Percentiles rank a stretch among this genome's conserved stretches.
These are phyloP conservation scores for Lutjanus campechanus DNA, from an alignment of 2,797 vertebrate species.

Conservation along the genomic window DNA sequence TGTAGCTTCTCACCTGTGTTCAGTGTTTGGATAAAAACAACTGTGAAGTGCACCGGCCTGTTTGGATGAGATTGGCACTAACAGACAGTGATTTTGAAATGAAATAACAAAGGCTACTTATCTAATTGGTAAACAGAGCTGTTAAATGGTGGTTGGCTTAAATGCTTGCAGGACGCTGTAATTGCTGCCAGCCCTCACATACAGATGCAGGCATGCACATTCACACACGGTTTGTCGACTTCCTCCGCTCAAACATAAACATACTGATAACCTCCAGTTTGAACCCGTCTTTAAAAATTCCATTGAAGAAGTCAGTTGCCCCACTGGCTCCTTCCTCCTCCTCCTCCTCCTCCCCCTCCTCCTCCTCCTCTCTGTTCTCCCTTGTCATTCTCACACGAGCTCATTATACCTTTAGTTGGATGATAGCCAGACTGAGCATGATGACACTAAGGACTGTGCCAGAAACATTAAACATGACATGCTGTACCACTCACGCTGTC, in stretches of 20 bases:
- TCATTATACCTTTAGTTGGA: slow-evolving; percentile 73
- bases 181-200: slow-evolving; percentile 87
- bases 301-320: slow-evolving; percentile 65
- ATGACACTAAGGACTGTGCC: slow-evolving; percentile 70
- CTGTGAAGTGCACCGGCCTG: slow-evolving; percentile 8
- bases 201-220: slow-evolving; percentile 61
- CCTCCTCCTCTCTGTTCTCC: slow-evolving; percentile 9
- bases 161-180: slow-evolving; percentile 87
- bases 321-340: neutral
- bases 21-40: slow-evolving; percentile 11
- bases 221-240: slow-evolving; percentile 56
- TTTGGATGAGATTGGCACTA: slow-evolving; percentile 78
- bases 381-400: slow-evolving; percentile 60
- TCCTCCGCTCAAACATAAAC: slow-evolving; percentile 75
- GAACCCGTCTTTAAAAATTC: slow-evolving; percentile 78
- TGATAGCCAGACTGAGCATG: slow-evolving; percentile 65
- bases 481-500: slow-evolving; percentile 52
- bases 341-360: slow-evolving; percentile 18
- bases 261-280: slow-evolving; percentile 80
- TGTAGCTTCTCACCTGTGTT: slow-evolving; percentile 22
- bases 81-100: slow-evolving; percentile 85
- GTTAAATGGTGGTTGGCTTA: slow-evolving; percentile 86
- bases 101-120: slow-evolving; percentile 87
- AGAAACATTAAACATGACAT: slow-evolving; percentile 70
- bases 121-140: slow-evolving; percentile 89